Base-by-base conservation (phyloP, 2,888 invertebrate genomes). In the Tetragnatha montana region DNA sequence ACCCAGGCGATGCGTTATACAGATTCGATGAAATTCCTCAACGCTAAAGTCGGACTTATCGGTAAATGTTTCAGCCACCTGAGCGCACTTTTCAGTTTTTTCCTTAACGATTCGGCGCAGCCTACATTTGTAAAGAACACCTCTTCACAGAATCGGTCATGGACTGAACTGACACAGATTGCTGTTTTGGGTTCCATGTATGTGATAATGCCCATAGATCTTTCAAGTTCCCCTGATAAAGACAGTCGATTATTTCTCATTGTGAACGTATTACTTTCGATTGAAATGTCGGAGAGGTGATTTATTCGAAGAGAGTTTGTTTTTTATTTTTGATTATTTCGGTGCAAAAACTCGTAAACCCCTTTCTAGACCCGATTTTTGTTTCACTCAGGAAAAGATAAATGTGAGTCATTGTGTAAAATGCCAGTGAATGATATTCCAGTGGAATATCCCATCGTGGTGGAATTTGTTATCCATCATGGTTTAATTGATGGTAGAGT, bases 31-130 rank as follows among this genome's bases (percentile, higher is more conserved):
- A 84, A 84, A 76, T 21, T 76, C 47, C 74, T 75, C 74, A 60
- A 73, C 35, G n/a, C 74, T 47, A 51, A 68, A 21, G 69, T 76
- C 76, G 76, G 84, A 84, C 76, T 84, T 84, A 84, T 84, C 75
- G 84, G 84, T 75, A 49, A 84, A 70, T 84, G 84, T 73, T 84
- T 68, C 50, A 76, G 76, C 84, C 84, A 84, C 84, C 84, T 84
- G 84, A 84, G 84, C 84, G 69, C 84, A 82, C 74, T 51, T 74
- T 82, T 82, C 82, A 82, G 82, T 74, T 82, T 35, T 82, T 71
- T 73, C 60, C 4, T 35, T n/a, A 10, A 51, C 17, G 69, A 47
- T 14, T 70, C 60, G 82, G 60, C 74, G 60, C 60, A 71, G 73
- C 60, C 74, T 82, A 50, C 60, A 82, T 82, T 82, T 82, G 60